Evolutionary conservation across 2,888 invertebrate species (phyloP).

Genomic region (Clunio marinus): DNA sequence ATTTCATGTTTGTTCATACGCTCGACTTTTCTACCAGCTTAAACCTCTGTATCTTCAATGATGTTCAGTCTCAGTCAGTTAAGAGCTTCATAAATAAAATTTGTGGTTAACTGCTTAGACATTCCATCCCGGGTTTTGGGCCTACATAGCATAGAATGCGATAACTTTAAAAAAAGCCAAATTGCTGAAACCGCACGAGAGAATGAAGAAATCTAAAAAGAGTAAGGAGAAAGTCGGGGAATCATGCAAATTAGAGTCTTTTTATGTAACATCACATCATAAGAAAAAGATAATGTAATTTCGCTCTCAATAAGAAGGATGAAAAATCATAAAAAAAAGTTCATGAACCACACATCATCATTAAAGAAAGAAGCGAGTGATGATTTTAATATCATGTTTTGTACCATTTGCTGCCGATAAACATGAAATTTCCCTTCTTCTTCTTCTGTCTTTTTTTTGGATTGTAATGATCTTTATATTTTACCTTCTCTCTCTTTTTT

Average conservation of each 20-base stretch:
- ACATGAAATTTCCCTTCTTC: constrained; percentile 1
- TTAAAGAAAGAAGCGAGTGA: constrained; percentile 20
- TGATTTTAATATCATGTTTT: constrained; percentile 21
- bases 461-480: constrained; percentile 2
- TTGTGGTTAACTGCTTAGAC: constrained; percentile 16
- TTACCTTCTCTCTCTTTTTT: background rate
- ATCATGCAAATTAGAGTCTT: constrained; percentile 29
- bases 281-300: background rate
- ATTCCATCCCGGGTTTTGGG: background rate
- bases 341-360: constrained; percentile 35
- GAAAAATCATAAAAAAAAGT: background rate
- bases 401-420: background rate
- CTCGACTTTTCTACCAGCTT: background rate
- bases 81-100: constrained; percentile 12
- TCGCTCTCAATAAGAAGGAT: background rate
- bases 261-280: background rate
- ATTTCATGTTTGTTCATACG: constrained; percentile 7
- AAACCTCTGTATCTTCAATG: background rate
- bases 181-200: too few species aligned
- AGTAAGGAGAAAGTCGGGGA: background rate
- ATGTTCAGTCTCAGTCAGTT: constrained; percentile 9
- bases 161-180: too few species aligned
- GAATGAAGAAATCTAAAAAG: too few species aligned
- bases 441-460: background rate
- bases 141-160: too few species aligned